Evolutionary conservation across 64 coral and sea anemone species (phyloP).

Genomic region (Catalaphyllia jardinei): DNA sequence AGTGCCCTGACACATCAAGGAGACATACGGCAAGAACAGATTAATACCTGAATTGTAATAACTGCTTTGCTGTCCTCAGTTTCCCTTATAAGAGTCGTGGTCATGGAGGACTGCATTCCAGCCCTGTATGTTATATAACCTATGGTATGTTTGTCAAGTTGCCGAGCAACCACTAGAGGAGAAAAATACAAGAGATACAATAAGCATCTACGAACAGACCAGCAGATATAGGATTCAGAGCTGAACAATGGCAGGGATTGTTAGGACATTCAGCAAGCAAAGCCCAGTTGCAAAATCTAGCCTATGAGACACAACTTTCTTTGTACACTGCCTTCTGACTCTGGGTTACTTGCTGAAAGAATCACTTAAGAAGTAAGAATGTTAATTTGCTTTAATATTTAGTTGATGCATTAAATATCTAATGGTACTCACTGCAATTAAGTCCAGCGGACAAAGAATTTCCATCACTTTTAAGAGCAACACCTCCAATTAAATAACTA

Average conservation of each 20-base stretch:
- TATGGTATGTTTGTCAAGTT: slow-evolving; percentile 77
- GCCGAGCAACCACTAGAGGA: slow-evolving; percentile 74
- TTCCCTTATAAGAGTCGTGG: slow-evolving; percentile 79
- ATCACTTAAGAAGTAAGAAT: too few species aligned
- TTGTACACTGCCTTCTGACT: too few species aligned
- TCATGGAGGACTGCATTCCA: slow-evolving; percentile 89
- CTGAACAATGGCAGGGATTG: background rate
- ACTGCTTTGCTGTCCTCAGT: slow-evolving; percentile 62
- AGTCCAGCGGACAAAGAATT: background rate
- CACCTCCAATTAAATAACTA: slow-evolving; percentile 30
- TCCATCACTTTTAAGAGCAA: slow-evolving; percentile 10
- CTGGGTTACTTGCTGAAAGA: too few species aligned
- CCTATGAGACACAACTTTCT: too few species aligned
- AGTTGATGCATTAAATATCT: too few species aligned
- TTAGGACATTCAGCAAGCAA: too few species aligned
- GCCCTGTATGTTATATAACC: slow-evolving; percentile 83
- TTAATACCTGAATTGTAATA: slow-evolving; percentile 73
- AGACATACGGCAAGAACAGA: too few species aligned
- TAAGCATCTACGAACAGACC: background rate
- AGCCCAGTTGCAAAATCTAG: too few species aligned
- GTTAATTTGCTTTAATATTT: too few species aligned
- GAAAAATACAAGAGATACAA: background rate
- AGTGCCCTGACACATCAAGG: too few species aligned
- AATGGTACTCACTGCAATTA: background rate
- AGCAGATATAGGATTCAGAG: background rate